These are phyloP conservation scores for Cydia strobilella DNA, from an alignment of 1,140 invertebrate genomes.

Conservation along the genomic window DNA sequence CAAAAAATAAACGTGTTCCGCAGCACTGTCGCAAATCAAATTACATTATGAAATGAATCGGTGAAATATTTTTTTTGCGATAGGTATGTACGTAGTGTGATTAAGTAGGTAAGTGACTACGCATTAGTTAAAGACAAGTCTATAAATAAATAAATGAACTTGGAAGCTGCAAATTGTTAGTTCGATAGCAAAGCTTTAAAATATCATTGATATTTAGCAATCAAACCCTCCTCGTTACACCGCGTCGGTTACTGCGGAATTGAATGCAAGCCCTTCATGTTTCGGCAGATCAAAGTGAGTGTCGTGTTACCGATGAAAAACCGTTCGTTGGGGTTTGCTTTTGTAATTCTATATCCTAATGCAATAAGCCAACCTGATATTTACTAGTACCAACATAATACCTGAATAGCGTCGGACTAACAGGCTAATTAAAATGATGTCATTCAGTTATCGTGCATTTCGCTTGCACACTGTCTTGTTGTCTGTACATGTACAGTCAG, in stretches of 20 bases:
- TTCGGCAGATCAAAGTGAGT: neutral
- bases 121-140: neutral
- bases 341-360: neutral
- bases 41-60: too few relatives aligned
- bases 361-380: neutral
- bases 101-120: too few relatives aligned
- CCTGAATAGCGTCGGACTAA: too few relatives aligned
- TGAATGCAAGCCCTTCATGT: conserved; percentile 4
- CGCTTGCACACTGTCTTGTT: too few relatives aligned
- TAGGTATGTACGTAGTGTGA: too few relatives aligned
- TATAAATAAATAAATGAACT: neutral
- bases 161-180: neutral
- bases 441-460: too few relatives aligned
- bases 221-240: conserved; percentile 10
- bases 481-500: too few relatives aligned
- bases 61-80: too few relatives aligned
- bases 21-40: too few relatives aligned
- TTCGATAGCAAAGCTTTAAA: neutral
- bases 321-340: conserved; percentile 11
- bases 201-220: neutral
- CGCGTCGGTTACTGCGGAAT: neutral
- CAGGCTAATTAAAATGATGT: too few relatives aligned
- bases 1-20: too few relatives aligned
- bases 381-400: too few relatives aligned
- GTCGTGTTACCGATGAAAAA: conserved; percentile 20